Base-by-base conservation (phyloP, 2,888 invertebrate species). In the Orchestes rusci region DNA sequence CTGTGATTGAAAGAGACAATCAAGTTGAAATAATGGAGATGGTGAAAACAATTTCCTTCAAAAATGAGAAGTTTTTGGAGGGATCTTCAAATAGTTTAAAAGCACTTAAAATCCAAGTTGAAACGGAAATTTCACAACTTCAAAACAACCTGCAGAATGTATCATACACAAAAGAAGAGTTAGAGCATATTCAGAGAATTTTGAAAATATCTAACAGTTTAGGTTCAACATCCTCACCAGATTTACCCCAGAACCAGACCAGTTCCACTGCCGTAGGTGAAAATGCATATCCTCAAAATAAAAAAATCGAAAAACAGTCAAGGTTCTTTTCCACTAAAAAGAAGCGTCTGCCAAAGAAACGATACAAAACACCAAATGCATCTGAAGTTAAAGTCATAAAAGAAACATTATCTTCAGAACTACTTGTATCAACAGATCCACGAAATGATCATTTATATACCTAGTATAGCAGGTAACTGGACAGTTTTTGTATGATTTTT, bases 371-470 rank as follows among this genome's bases (percentile, higher is more conserved):
- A 13, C 8, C 36, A 16, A 36, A 23, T 30, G 4, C 7, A 30
- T 8, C 7, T n/a, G 30, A 30, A 13, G 5, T 13, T 13, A 13
- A 23, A 23, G 16, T 36, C 4, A 20, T 36, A 2, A 12, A 36
- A 5, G 36, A 36, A 23, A 15, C 16, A 13, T 7, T 36, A 15
- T 20, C n/a, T n/a, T 4, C 3, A 3, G n/a, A 19, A 5, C 36
- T 36, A 7, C 3, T 19, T 36, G 18, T n/a, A 12, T 36, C 20
- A 12, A 20, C 5, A 15, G 2, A 4, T n/a, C 5, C 19, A 20
- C 13, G 13, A 23, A 36, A 36, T 36, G 36, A 36, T 16, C 36
- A 36, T 36, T 18, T 3, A 17, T 35, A 35, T 35, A n/a, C n/a
- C n/a, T n/a, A n/a, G n/a, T n/a, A n/a, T n/a, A n/a, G n/a, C n/a